Evolutionary conservation across 2,113 vertebrate genomes (phyloP), one percentile per base, ranked within the genome.

Genomic region (Acrocephalus kingi): DNA sequence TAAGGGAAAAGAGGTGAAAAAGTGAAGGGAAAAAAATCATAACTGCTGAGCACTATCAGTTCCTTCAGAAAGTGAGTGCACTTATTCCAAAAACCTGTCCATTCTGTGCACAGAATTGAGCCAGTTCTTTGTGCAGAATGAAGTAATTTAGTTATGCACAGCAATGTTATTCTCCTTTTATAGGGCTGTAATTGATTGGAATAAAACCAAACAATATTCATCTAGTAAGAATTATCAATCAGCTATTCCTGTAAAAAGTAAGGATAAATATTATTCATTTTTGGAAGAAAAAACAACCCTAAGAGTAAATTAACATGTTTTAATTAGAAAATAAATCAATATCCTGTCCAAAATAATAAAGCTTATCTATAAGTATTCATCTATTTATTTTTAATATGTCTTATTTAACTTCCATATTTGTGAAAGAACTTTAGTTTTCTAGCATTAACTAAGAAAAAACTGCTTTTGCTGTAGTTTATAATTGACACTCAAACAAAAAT

Each of bases 301-400:
- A 81, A 81, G n/a, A 61, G 62, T 63, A 91, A 96, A 80, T 39
- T 46, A 84, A 41, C 46, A 27, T 93, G 43, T 14, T 92, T 79
- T 74, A 96, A 94, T 94, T 94, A 73, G 41, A 92, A 91, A 81
- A 96, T 82, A 97, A 96, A 91, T 93, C 46, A 91, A 62, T n/a
- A 41, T 93, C 24, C 67, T 82, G 10, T n/a, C 21, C 11, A 90
- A 90, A 84, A 9, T 39, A 89, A 85, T 77, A 85, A 51, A 95
- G 43, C 2, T 20, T 90, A 75, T 69, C 24, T 77, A 48, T 45
- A 75, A 49, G 6, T 75, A 74, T 90, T 87, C 1, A 63, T 84
- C 27, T 78, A 8, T 72, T 92, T 88, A 24, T 90, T 93, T 91
- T 63, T 48, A 59, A 91, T 76, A n/a, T 46, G 7, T 48, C 71